Base-by-base conservation (phyloP, 2,888 invertebrate genomes). In the Euproctis similis region DNA sequence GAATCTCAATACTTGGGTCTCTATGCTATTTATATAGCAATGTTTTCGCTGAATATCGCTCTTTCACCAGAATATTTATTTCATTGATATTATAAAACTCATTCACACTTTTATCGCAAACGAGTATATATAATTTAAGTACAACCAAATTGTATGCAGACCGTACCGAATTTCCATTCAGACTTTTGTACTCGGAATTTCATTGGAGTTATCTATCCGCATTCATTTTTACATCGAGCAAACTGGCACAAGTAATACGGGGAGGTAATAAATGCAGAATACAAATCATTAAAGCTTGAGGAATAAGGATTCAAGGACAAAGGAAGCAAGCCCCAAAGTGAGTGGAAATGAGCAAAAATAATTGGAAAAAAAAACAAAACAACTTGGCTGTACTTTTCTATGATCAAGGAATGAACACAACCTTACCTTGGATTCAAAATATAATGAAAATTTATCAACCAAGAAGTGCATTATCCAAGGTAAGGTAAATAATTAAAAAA, bases 41-140 rank as follows among this genome's bases (percentile, higher is more conserved):
- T 48, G 47, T 67, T 68, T 76, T 82, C 81, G 82, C 82, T 81
- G 82, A 81, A 80, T 68, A 65, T 82, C 82, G 65, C 81, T 82
- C 82, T 62, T 58, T 71, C 78, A 77, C 81, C 74, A 53, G n/a
- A n/a, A 39, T 39, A 19, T 16, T n/a, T n/a, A n/a, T n/a, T 16
- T 43, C 43, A 53, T n/a, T n/a, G 39, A 46, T 55, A 43, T 44
- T 36, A 29, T 42, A n/a, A n/a, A n/a, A n/a, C n/a, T n/a, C 71
- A 55, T 52, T 58, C 75, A 64, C 51, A 51, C 69, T 42, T 46
- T 47, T 58, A 72, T 63, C 72, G 75, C 75, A 77, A 76, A 71
- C 75, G 69, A 68, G 50, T n/a, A n/a, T 60, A n/a, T 19, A 19
- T 12, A 41, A 46, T 43, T 46, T 61, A 68, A 80, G 77, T 81